These are phyloP conservation scores for Achroia grisella DNA, from an alignment of 1,140 invertebrate species.

Conservation along the genomic window DNA sequence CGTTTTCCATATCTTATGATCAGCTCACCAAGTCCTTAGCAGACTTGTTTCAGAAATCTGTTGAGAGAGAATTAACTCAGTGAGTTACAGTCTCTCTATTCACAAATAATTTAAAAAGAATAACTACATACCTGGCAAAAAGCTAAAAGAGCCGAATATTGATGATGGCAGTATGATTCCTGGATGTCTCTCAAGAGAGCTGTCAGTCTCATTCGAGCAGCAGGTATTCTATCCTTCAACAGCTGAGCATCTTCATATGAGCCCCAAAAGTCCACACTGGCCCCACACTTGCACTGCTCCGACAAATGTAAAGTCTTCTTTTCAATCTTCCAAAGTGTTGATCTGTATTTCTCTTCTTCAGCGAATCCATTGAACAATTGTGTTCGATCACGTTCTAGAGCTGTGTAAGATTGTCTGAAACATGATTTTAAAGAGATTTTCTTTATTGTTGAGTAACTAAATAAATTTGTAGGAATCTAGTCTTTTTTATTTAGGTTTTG, in stretches of 20 bases:
- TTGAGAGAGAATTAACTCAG: too few species aligned
- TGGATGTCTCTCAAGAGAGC: conserved; percentile 37
- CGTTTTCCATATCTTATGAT: neutral
- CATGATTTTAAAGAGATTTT: neutral
- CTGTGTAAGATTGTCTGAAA: conserved; percentile 42
- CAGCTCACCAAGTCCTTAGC: too few species aligned
- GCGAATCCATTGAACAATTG: conserved; percentile 26
- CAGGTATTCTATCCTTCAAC: conserved; percentile 38
- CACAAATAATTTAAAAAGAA: neutral
- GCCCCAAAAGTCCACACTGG: conserved; percentile 21
- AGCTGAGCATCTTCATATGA: conserved; percentile 45
- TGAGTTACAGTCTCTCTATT: too few species aligned
- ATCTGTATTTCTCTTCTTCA: conserved; percentile 39
- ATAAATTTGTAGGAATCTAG: too few species aligned
- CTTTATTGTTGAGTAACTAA: neutral
- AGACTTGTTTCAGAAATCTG: too few species aligned
- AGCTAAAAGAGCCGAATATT: conserved; percentile 45
- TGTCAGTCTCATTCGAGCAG: conserved; percentile 39
- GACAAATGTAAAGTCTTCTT: conserved; percentile 25
- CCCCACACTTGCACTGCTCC: conserved; percentile 38
- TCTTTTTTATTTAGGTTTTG: too few species aligned
- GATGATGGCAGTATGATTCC: conserved; percentile 55
- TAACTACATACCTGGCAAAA: conserved; percentile 42
- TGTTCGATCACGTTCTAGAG: conserved; percentile 37
- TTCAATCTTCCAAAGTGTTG: conserved; percentile 39